A percentile compares a stretch with the other conserved stretches of the same genome.
These are phyloP conservation scores for Aphyosemion australe DNA, from an alignment of 2,113 vertebrate genomes.

Conservation along the genomic window DNA sequence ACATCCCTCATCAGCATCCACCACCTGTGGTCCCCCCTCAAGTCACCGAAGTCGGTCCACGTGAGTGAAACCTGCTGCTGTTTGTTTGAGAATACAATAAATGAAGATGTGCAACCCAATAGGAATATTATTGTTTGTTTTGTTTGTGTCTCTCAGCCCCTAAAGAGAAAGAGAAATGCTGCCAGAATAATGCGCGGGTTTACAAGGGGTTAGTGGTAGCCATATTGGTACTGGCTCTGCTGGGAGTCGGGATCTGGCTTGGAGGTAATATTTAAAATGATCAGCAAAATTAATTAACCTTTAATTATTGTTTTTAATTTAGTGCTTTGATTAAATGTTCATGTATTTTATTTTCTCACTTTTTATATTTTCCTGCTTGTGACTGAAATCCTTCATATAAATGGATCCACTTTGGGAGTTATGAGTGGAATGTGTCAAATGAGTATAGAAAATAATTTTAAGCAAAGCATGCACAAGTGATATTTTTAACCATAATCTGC, in stretches of 20 bases:
- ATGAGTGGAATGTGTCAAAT: too few relatives aligned
- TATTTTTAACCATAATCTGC: too few relatives aligned
- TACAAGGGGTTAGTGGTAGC: slow-evolving; percentile 36
- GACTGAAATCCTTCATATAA: too few relatives aligned
- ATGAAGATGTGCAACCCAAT: not conserved
- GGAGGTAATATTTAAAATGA: slow-evolving; percentile 62
- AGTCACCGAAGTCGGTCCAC: slow-evolving; percentile 17
- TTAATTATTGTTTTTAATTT: too few relatives aligned
- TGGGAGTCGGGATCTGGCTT: slow-evolving; percentile 73
- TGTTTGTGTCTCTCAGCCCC: slow-evolving; percentile 41
- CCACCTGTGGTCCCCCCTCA: slow-evolving; percentile 29
- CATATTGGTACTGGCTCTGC: slow-evolving; percentile 53
- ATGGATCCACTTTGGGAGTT: too few relatives aligned
- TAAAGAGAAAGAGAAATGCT: slow-evolving; percentile 40
- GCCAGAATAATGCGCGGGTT: slow-evolving; percentile 28
- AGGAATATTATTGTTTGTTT: slow-evolving; percentile 3
- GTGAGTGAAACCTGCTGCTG: slow-evolving; percentile 46
- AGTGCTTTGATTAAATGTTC: not conserved
- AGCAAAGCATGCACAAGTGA: not conserved
- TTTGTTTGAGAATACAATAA: not conserved
- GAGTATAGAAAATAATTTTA: too few relatives aligned
- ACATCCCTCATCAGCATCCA: slow-evolving; percentile 64
- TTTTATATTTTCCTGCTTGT: too few relatives aligned
- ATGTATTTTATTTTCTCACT: too few relatives aligned
- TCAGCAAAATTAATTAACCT: too few relatives aligned